These are phyloP conservation scores for Drosophila leonis DNA, from an alignment of 2,888 invertebrate genomes.

Conservation along the genomic window DNA sequence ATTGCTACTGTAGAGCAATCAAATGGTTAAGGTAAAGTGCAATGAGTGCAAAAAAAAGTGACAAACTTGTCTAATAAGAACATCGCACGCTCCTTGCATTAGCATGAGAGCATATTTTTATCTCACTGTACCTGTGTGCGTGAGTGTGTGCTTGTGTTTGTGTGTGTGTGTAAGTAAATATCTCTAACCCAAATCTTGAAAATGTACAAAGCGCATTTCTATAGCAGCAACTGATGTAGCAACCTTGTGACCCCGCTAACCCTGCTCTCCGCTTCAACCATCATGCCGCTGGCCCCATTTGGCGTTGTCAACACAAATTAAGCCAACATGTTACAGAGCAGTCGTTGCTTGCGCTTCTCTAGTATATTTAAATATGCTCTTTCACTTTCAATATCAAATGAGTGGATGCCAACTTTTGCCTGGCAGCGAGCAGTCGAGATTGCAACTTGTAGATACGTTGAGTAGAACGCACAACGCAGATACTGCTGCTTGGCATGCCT, in stretches of 20 bases:
- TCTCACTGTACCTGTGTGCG: neutral
- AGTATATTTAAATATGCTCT: slow-evolving; percentile 78
- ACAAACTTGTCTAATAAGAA: slow-evolving; percentile 51
- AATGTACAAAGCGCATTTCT: slow-evolving; percentile 73
- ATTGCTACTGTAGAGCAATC: slow-evolving; percentile 3
- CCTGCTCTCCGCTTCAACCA: neutral
- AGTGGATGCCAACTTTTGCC: slow-evolving; percentile 74
- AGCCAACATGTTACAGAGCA: slow-evolving; percentile 67
- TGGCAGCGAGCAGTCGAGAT: slow-evolving; percentile 70
- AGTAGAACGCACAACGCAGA: slow-evolving; percentile 35
- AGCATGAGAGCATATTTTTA: slow-evolving; percentile 15
- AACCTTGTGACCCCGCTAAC: neutral
- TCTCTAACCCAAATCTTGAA: slow-evolving; percentile 77
- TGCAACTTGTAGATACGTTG: slow-evolving; percentile 68
- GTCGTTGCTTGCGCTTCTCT: slow-evolving; percentile 18
- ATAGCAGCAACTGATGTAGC: slow-evolving; percentile 32
- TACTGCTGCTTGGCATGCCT: slow-evolving; percentile 10
- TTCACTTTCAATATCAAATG: slow-evolving; percentile 81
- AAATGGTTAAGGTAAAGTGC: slow-evolving; percentile 50
- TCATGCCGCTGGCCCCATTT: slow-evolving; percentile 41
- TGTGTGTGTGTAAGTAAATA: slow-evolving; percentile 57
- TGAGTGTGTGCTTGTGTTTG: slow-evolving; percentile 25
- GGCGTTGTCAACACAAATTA: slow-evolving; percentile 73
- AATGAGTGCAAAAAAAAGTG: slow-evolving; percentile 34
- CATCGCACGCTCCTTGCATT: slow-evolving; percentile 36